phyloP scores from a whole-genome alignment of 1,140 invertebrate species.

The Cecropterus lyciades region DNA sequence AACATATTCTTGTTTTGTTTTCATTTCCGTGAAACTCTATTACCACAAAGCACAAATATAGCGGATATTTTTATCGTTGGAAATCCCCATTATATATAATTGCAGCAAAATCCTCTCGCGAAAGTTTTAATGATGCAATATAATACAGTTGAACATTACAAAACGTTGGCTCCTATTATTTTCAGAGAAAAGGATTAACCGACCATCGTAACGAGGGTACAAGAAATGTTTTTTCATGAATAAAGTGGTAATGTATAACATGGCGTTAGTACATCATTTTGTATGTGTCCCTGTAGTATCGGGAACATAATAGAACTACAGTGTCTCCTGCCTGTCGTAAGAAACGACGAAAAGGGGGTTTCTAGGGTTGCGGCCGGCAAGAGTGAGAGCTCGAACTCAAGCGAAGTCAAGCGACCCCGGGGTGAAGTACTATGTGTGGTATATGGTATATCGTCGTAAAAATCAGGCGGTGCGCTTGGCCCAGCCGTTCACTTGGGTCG shows the following conservation, averaged over 20 bases:
- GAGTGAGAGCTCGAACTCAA: too few relatives aligned
- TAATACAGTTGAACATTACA: constrained; percentile 23
- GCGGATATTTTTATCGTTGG: constrained; percentile 10
- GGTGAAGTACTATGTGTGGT: too few relatives aligned
- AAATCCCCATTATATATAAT: constrained; percentile 31
- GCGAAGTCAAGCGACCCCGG: too few relatives aligned
- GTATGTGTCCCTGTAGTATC: too few relatives aligned
- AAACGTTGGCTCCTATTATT: constrained; percentile 12
- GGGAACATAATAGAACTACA: too few relatives aligned
- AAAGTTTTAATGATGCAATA: constrained; percentile 34
- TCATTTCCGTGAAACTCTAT: not conserved
- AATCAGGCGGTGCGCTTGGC: too few relatives aligned
- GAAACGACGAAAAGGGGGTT: too few relatives aligned
- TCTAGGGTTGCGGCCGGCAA: too few relatives aligned
- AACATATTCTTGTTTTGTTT: not conserved
- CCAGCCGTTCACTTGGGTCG: too few relatives aligned
- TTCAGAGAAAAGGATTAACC: constrained; percentile 6
- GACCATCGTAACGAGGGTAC: constrained; percentile 11
- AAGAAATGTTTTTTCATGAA: not conserved
- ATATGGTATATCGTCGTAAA: too few relatives aligned
- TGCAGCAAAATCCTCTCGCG: constrained; percentile 17
- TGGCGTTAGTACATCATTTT: too few relatives aligned
- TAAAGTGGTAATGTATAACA: not conserved
- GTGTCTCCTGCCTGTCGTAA: too few relatives aligned
- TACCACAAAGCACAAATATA: constrained; percentile 1